A percentile compares a stretch with the other conserved stretches of the same genome.
Conservation (phyloP, 2,888 invertebrate species). For the Herminia tarsipennalis region DNA sequence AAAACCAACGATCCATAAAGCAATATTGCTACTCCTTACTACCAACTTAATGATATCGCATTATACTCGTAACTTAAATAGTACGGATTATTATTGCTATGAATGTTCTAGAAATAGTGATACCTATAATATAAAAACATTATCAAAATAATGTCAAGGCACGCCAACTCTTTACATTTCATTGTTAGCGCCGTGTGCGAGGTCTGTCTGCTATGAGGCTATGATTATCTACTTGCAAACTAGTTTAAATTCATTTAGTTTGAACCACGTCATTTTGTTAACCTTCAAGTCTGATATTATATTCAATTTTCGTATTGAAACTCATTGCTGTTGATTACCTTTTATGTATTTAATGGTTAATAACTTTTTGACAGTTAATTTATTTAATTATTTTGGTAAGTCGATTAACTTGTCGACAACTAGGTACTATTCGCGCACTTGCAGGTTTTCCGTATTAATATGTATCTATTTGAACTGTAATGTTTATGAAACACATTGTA, state of each 20-base stretch:
- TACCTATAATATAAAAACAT: slow-evolving; percentile 10
- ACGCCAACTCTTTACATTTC: slow-evolving; percentile 39
- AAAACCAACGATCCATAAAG: too few relatives aligned
- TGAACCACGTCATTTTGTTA: slow-evolving; percentile 26
- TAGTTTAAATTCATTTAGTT: slow-evolving; percentile 44
- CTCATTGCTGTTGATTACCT: neutral
- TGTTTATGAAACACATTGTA: too few relatives aligned
- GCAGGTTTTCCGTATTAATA: too few relatives aligned
- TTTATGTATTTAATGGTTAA: neutral
- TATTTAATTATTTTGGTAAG: neutral
- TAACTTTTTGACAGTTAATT: too few relatives aligned
- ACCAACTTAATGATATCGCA: too few relatives aligned
- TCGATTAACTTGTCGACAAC: too few relatives aligned
- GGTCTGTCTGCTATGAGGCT: slow-evolving; percentile 26
- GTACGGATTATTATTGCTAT: too few relatives aligned
- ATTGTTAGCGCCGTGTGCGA: slow-evolving; percentile 28
- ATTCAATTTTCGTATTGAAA: neutral
- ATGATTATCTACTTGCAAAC: slow-evolving; percentile 30
- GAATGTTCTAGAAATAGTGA: too few relatives aligned
- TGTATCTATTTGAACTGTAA: too few relatives aligned
- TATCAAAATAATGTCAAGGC: slow-evolving; percentile 40
- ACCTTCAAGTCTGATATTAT: slow-evolving; percentile 2
- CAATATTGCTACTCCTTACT: too few relatives aligned
- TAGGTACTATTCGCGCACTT: too few relatives aligned
- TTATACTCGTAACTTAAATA: too few relatives aligned